Evolutionary conservation across 2,888 invertebrate genomes (phyloP).

Genomic region (Amiota mariae): DNA sequence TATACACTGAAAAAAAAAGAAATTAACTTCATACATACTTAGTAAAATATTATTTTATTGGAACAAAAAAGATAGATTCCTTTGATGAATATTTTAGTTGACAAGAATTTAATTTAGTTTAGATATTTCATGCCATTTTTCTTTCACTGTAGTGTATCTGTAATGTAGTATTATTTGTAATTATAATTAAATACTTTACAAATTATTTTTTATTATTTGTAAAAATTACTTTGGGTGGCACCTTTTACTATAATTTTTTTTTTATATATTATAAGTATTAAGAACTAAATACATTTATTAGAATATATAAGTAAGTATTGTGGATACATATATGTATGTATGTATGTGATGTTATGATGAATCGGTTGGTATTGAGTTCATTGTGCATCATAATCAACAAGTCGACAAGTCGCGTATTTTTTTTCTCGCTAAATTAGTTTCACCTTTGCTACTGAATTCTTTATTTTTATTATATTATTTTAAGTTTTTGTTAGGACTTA

Average conservation of each 20-base stretch:
- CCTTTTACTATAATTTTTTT: background rate
- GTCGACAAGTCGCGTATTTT: background rate
- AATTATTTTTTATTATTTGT: slow-evolving; percentile 1
- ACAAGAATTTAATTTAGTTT: too few relatives aligned
- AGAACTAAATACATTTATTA: too few relatives aligned
- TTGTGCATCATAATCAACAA: slow-evolving; percentile 1
- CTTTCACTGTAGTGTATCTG: too few relatives aligned
- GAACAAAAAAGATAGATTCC: too few relatives aligned
- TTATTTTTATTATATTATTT: background rate
- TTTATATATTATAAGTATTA: background rate
- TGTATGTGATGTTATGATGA: background rate
- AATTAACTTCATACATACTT: too few relatives aligned
- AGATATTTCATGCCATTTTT: too few relatives aligned
- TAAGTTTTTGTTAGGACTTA: background rate
- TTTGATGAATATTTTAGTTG: too few relatives aligned
- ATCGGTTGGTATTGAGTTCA: background rate
- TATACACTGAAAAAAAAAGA: too few relatives aligned
- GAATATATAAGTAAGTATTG: background rate
- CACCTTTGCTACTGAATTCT: slow-evolving; percentile 16
- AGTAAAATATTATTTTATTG: too few relatives aligned
- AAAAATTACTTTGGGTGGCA: background rate
- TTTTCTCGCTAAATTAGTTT: slow-evolving; percentile 19
- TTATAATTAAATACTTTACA: background rate
- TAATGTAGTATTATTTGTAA: background rate
- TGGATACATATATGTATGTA: slow-evolving; percentile 1